phyloP scores from a whole-genome alignment of 2,888 invertebrate genomes.

The Rhaphigaster nebulosa region DNA sequence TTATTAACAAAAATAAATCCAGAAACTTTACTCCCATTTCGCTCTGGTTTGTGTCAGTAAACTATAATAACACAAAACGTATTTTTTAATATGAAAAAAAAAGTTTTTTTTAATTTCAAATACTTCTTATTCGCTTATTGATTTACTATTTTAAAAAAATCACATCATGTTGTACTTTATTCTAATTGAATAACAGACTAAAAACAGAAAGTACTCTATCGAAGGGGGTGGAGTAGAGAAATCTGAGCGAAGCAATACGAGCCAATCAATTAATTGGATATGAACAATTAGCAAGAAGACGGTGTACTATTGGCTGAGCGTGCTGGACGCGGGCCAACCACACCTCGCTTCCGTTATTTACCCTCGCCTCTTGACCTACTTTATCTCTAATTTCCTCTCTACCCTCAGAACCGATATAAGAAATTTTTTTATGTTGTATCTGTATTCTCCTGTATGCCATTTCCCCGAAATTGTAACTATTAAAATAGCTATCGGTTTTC shows the following conservation, averaged over 20 bases:
- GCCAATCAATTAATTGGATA: slow-evolving; percentile 41
- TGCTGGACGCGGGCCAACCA: not conserved
- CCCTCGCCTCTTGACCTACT: slow-evolving; percentile 38
- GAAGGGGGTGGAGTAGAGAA: not conserved
- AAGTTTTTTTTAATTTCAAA: too few species aligned
- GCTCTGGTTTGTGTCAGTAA: too few species aligned
- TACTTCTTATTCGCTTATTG: too few species aligned
- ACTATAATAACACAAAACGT: too few species aligned
- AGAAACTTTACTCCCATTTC: too few species aligned
- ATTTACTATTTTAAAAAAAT: too few species aligned
- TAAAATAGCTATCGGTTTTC: not conserved
- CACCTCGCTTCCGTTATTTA: slow-evolving; percentile 25
- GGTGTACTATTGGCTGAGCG: slow-evolving; percentile 1
- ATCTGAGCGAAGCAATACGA: not conserved
- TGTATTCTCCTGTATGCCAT: not conserved
- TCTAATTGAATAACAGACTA: not conserved
- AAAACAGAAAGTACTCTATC: not conserved
- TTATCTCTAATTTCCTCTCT: slow-evolving; percentile 40
- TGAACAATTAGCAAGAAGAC: slow-evolving; percentile 28
- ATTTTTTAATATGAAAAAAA: too few species aligned
- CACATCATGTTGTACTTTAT: not conserved
- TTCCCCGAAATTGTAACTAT: not conserved
- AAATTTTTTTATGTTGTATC: not conserved
- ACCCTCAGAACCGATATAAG: not conserved
- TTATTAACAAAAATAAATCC: too few species aligned